phyloP scores from a whole-genome alignment of 2,888 invertebrate species.

The Phortica magna region DNA sequence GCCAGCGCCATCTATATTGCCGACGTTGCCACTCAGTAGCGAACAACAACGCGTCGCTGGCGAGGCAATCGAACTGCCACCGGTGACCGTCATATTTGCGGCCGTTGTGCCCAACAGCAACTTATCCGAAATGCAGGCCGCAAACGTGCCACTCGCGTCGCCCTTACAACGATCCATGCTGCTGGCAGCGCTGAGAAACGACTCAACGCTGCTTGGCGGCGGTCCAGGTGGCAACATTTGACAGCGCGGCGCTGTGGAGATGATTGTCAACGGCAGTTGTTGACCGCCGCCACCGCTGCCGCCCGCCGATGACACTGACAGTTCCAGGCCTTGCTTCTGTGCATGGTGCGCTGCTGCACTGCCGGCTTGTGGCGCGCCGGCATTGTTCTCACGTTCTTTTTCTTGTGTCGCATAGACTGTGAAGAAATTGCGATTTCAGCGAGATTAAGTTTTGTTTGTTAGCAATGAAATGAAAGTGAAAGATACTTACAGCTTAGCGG shows the following conservation, averaged over 20 bases:
- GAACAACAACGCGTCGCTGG: constrained; percentile 75
- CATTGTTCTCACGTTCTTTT: constrained; percentile 75
- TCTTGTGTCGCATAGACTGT: constrained; percentile 77
- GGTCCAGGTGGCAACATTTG: constrained; percentile 59
- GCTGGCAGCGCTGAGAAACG: constrained; percentile 59
- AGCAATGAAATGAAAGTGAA: background rate
- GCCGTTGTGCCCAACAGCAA: constrained; percentile 29
- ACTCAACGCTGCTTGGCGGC: constrained; percentile 59
- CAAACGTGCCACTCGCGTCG: constrained; percentile 35
- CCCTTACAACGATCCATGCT: constrained; percentile 37
- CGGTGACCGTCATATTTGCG: constrained; percentile 43
- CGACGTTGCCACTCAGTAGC: constrained; percentile 59
- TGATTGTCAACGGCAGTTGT: constrained; percentile 76
- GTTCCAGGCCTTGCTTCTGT: constrained; percentile 62
- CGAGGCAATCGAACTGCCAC: constrained; percentile 55
- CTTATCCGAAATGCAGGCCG: constrained; percentile 47
- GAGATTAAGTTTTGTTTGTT: background rate
- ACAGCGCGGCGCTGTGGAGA: constrained; percentile 75
- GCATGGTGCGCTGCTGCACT: constrained; percentile 49
- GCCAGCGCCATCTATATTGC: constrained; percentile 26
- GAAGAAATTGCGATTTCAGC: constrained; percentile 27
- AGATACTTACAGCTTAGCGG: constrained; percentile 76
- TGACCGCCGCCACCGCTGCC: constrained; percentile 45
- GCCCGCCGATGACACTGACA: constrained; percentile 50
- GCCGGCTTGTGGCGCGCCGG: constrained; percentile 61